Base-by-base conservation (phyloP, 2,888 invertebrate genomes). In the Agonum fuliginosum region DNA sequence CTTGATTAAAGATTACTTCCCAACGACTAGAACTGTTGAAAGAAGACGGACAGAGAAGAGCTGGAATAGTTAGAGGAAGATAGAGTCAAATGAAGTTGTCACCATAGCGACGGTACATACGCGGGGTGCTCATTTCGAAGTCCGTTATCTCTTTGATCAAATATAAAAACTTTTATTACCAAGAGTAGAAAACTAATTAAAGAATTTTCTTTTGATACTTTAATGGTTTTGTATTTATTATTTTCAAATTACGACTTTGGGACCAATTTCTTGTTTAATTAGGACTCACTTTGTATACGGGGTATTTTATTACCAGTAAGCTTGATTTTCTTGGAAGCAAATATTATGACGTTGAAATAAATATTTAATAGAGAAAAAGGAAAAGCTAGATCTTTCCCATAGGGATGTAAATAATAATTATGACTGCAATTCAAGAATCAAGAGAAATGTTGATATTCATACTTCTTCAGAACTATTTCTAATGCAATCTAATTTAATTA, bases 91-190 rank as follows among this genome's bases (percentile, higher is more conserved):
- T 74, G 74, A 74, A 65, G 62, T 65, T 62, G 74, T 74, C 65
- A 65, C 65, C 74, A 74, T 74, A 20, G 12, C 62, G 62, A 74
- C 62, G 43, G 27, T 74, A 74, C 43, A 74, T 46, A 74, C 74
- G 43, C 62, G 41, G 24, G 65, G 41, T 46, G 74, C 43, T 74
- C 74, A 74, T 74, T 74, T 46, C 62, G 74, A 20, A 65, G 74
- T 74, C 65, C 17, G 74, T 74, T 74, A 74, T 74, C 62, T 74
- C 74, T 74, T 74, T 74, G 74, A 74, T 74, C 62, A 74, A 74
- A 74, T 74, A 74, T 74, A 74, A 74, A 73, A 74, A 74, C 62
- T 74, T 74, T 74, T 74, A 74, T 74, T 74, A 46, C 62, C 19
- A 19, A n/a, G 73, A 12, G 74, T 43, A 65, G 62, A 24, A 74